These are phyloP conservation scores for Butorides virescens DNA, from an alignment of 2,113 vertebrate species.

Conservation along the genomic window DNA sequence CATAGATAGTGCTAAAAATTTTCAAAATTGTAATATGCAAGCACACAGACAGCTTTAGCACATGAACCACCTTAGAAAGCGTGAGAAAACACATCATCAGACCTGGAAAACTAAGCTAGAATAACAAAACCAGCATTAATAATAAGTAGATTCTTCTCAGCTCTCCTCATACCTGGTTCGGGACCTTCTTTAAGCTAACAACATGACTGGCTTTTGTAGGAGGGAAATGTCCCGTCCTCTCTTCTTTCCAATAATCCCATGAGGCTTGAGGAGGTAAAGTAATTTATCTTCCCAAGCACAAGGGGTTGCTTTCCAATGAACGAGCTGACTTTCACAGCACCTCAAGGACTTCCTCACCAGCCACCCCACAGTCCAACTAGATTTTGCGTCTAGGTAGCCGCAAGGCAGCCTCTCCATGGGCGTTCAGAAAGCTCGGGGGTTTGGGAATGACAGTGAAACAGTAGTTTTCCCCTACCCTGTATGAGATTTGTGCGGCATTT, in stretches of 20 bases:
- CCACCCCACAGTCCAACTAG: rapidly evolving
- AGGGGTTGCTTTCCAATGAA: rapidly evolving
- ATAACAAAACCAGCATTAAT: background rate
- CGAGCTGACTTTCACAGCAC: rapidly evolving
- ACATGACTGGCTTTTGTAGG: background rate
- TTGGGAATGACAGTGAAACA: background rate
- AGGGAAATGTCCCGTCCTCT: background rate
- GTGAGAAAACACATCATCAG: background rate
- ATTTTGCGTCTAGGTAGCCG: background rate
- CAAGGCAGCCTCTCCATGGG: rapidly evolving
- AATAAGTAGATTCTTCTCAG: background rate
- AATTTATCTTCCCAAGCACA: background rate
- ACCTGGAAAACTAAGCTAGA: background rate
- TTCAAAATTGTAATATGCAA: background rate
- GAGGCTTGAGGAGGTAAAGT: background rate
- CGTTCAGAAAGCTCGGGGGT: rapidly evolving
- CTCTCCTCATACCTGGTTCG: background rate
- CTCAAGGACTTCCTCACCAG: background rate
- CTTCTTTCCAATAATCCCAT: background rate
- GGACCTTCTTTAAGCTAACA: background rate
- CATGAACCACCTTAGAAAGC: background rate
- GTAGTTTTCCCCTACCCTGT: background rate
- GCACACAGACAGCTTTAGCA: background rate
- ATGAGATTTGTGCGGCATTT: background rate
- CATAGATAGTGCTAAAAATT: background rate